Evolutionary conservation across 2,113 vertebrate species (phyloP), one percentile per base, ranked within the genome.

Genomic region (Aramus guarauna): DNA sequence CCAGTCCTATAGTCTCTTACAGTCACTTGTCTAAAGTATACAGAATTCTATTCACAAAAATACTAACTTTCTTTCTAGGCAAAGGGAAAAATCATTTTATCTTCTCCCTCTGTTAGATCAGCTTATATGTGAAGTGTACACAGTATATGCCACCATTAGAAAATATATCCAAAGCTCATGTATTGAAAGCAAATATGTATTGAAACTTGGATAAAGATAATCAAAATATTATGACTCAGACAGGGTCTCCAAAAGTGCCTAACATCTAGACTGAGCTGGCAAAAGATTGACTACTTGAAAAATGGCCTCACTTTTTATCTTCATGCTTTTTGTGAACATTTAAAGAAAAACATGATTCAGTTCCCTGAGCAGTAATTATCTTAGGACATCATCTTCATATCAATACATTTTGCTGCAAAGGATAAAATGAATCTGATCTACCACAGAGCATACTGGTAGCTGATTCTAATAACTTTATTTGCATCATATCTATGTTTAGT

Each of bases 21-120:
- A 56, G 23, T 56, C 50, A 52, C 16, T 63, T 75, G 21, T 50
- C 27, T 64, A 76, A 45, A 64, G 3, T 20, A n/a, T 16, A 56
- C 5, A 32, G 21, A 78, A 50, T 59, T 74, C 15, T 73, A 20
- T 29, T 60, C 32, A 69, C 5, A 69, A 52, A 84, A 55, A 14
- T 8, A 36, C 4, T 47, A 66, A 22, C 15, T 64, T 85, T 64
- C 21, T 39, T 67, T 45, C 63, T 48, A 48, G 8, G 3, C 39
- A 79, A 68, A 55, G 9, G 9, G 43, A 30, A 74, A 80, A 63
- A 85, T 4, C 1, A 30, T 37, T 63, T 58, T 63, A 34, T 66
- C 9, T 15, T 6, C 9, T 8, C 23, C 17, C 16, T 2, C 0
- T 3, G 3, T 64, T 55, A 20, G 34, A 21, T 29, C 45, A 39